These are phyloP conservation scores for Riptortus pedestris DNA, from an alignment of 1,140 invertebrate species.

Conservation along the genomic window DNA sequence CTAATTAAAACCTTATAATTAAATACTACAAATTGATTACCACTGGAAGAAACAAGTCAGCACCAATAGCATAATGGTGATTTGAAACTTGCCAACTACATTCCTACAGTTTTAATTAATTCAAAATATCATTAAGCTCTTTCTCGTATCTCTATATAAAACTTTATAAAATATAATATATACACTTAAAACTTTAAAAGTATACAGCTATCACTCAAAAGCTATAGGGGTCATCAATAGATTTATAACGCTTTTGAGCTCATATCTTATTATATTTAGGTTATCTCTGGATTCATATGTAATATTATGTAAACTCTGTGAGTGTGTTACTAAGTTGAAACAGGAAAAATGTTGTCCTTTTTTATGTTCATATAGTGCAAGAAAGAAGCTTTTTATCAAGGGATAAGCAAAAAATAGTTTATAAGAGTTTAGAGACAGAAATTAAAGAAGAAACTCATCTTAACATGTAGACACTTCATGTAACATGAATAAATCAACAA, in stretches of 20 bases:
- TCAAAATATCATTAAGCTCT: slow-evolving; percentile 18
- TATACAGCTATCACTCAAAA: not conserved
- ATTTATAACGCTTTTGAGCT: not conserved
- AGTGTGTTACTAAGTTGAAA: too few relatives aligned
- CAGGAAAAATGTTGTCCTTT: too few relatives aligned
- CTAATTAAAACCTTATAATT: slow-evolving; percentile 4
- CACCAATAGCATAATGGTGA: not conserved
- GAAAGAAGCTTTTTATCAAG: too few relatives aligned
- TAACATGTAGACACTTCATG: too few relatives aligned
- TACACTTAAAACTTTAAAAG: slow-evolving; percentile 5
- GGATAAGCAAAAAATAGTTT: too few relatives aligned
- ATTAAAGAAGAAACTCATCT: too few relatives aligned
- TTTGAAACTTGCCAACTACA: too few relatives aligned
- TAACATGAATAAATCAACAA: too few relatives aligned
- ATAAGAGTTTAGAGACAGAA: too few relatives aligned
- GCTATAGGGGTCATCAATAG: not conserved
- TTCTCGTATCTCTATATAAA: slow-evolving; percentile 7
- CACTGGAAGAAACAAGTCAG: not conserved
- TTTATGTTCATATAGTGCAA: too few relatives aligned
- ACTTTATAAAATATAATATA: slow-evolving; percentile 14
- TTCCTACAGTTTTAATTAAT: slow-evolving; percentile 7
- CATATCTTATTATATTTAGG: not conserved
- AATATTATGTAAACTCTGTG: too few relatives aligned
- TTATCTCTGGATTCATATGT: too few relatives aligned
- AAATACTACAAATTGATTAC: not conserved